phyloP scores from a whole-genome alignment of 2,888 invertebrate species.

The Protula sp. region DNA sequence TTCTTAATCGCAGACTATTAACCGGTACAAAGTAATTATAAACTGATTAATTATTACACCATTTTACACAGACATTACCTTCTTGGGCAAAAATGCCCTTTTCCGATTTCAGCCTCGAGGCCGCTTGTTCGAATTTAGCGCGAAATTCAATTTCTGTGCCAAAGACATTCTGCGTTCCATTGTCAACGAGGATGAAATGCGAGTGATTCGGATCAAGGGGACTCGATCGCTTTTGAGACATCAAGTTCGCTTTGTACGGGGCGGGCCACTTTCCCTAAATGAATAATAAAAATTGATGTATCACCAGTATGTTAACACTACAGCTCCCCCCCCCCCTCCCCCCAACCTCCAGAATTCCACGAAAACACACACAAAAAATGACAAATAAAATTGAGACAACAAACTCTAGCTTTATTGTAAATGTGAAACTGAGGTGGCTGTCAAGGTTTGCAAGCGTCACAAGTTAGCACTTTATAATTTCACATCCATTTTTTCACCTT shows the following conservation, averaged over 20 bases:
- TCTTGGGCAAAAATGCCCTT: neutral
- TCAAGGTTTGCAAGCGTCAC: no score
- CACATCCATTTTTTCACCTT: no score
- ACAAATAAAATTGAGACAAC: no score
- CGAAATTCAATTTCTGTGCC: slow-evolving; percentile 47
- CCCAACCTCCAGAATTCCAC: no score
- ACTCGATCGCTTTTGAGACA: slow-evolving; percentile 22
- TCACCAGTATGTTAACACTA: no score
- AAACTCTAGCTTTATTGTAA: no score
- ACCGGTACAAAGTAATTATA: no score
- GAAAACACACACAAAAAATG: no score
- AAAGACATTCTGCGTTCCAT: slow-evolving; percentile 47
- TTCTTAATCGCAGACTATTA: no score
- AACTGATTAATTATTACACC: neutral
- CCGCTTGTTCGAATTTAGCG: slow-evolving; percentile 41
- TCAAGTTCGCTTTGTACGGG: slow-evolving; percentile 34
- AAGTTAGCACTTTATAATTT: no score
- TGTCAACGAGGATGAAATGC: slow-evolving; percentile 53
- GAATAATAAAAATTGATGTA: neutral
- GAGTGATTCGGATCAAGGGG: slow-evolving; percentile 53
- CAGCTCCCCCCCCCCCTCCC: no score
- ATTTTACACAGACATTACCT: neutral
- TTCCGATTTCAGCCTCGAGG: slow-evolving; percentile 35
- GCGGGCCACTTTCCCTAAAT: slow-evolving; percentile 42
- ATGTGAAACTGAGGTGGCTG: no score